Evolutionary conservation across 2,113 vertebrate genomes (phyloP), one percentile per base, ranked within the genome.

Genomic region (Pholis gunnellus): DNA sequence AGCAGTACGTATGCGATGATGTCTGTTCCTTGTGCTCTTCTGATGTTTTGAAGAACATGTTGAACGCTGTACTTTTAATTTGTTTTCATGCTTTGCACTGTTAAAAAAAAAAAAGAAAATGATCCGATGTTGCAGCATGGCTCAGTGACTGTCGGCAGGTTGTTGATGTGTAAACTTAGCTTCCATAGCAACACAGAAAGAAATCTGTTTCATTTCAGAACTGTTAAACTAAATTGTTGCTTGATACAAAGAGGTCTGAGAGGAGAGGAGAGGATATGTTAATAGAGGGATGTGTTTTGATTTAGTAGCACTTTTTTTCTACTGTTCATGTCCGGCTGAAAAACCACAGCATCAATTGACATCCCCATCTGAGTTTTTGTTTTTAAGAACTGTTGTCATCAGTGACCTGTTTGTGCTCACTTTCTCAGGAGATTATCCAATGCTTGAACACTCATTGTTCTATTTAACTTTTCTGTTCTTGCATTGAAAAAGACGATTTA

Each of bases 351-450:
- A 75, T 75, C 44, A 2, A 3, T 14, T 50, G 42, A 50, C 25
- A 34, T n/a, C 40, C 25, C 9, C 27, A 25, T 56, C 48, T 42
- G 10, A 22, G 38, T 34, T 34, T 15, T 9, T 22, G 11, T 9
- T 48, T 31, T 29, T 31, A 64, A 40, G 9, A 73, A 48, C 9
- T 38, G 60, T 66, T 25, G 9, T 74, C 14, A 14, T 46, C 36
- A n/a, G 73, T 63, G 68, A 72, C 29, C 13, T 61, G 63, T 74
- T 61, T 46, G 44, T 31, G 67, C 22, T 65, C 54, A 82, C 44
- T 46, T 65, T 76, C 86, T 84, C 78, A 88, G 77, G 82, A 84
- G 72, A 75, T 63, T 17, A 78, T 66, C 40, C 52, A 46, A 27
- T 46, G 38, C 67, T 84, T 89, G 57, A 63, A 70, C 72, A 76